These are phyloP conservation scores for Philotrypesis tridentata DNA, from an alignment of 1,140 invertebrate species.

Conservation along the genomic window DNA sequence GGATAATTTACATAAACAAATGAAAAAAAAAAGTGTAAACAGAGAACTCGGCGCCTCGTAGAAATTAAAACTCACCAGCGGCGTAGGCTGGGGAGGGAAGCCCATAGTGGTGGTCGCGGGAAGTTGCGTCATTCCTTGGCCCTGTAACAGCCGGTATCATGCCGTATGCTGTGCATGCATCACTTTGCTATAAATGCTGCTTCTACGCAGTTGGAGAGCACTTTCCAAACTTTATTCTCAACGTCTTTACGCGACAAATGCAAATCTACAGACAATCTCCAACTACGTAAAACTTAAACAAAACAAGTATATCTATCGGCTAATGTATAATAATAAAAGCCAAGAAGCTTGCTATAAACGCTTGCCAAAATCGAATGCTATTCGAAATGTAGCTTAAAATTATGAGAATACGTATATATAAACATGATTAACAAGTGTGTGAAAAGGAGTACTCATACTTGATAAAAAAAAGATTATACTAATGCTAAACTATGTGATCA, in stretches of 20 bases:
- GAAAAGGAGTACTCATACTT: background rate
- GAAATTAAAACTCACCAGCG: slow-evolving; percentile 67
- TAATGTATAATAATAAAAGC: slow-evolving; percentile 38
- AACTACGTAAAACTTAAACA: slow-evolving; percentile 14
- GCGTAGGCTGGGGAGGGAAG: slow-evolving; percentile 64
- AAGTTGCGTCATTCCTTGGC: slow-evolving; percentile 73
- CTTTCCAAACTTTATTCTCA: background rate
- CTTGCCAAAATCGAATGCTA: background rate
- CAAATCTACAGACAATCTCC: background rate
- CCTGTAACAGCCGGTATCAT: slow-evolving; percentile 74
- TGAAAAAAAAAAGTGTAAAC: background rate
- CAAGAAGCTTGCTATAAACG: slow-evolving; percentile 39
- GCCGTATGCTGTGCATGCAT: slow-evolving; percentile 72
- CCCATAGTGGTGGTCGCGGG: slow-evolving; percentile 66
- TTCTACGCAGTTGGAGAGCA: slow-evolving; percentile 34
- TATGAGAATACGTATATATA: slow-evolving; percentile 1
- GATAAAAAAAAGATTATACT: background rate
- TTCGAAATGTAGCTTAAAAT: background rate
- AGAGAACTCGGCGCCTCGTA: slow-evolving; percentile 2
- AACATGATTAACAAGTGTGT: background rate
- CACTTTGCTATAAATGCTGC: slow-evolving; percentile 52
- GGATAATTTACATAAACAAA: background rate
- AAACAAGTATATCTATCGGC: slow-evolving; percentile 8
- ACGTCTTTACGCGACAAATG: too few species aligned
- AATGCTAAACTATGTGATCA: background rate